Evolutionary conservation across 2,888 invertebrate species (phyloP), one percentile per base, ranked within the genome.

Genomic region (Cloeon dipterum): DNA sequence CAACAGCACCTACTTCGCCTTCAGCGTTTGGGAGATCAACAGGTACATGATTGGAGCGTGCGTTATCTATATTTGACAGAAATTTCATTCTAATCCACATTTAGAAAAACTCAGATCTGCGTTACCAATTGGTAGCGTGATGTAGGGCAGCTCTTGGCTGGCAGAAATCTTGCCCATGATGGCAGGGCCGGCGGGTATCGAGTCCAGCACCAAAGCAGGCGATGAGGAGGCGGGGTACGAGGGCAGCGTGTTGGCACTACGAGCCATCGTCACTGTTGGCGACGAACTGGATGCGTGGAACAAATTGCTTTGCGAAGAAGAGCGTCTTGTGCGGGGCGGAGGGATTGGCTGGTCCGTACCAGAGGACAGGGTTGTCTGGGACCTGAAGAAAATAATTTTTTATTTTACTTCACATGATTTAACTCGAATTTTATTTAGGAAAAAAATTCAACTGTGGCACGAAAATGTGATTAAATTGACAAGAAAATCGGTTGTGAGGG

Each of bases 41-140:
- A 7, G 29, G 29, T 14, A 29, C 29, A 5, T 29, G 29, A 29
- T 16, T 29, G 29, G 29, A 29, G 5, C 29, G 29, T 14, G 29
- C 5, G 10, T 10, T 21, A 21, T 21, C 21, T 5, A 10, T 7
- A 21, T 8, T 21, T 10, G 21, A 21, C 21, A 21, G 7, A 10
- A 21, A 10, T n/a, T n/a, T n/a, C n/a, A n/a, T n/a, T n/a, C n/a
- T n/a, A n/a, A n/a, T n/a, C n/a, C n/a, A n/a, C n/a, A n/a, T 11
- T 7, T 23, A 7, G 8, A 7, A 29, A 29, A 7, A 29, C n/a
- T n/a, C 53, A 52, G 26, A 51, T 46, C 26, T 53, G n/a, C n/a
- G n/a, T n/a, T n/a, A n/a, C n/a, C n/a, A n/a, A n/a, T n/a, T n/a
- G 75, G 83, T 35, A 83, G 83, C 8, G 85, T 85, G 70, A 85